Conservation (phyloP, 2,113 vertebrate genomes). For the Condylura cristata region DNA sequence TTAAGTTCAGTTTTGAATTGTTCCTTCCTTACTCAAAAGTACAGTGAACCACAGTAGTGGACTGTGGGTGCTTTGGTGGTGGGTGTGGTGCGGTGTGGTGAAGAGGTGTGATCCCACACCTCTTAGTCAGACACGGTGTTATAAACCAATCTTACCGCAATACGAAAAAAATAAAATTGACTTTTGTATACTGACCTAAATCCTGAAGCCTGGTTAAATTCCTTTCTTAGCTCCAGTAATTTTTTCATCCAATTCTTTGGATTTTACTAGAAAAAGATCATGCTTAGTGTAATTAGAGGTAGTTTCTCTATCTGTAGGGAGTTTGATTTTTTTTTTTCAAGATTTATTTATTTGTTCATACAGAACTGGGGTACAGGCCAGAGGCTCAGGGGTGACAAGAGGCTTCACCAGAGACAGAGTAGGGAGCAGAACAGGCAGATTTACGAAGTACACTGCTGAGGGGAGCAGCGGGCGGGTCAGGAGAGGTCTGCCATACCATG, state of each 20-base stretch:
- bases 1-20: neutral
- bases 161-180: neutral
- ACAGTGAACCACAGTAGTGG: neutral
- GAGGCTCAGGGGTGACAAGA: too few relatives aligned
- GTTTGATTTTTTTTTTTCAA: constrained; percentile 33
- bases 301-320: neutral
- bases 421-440: too few relatives aligned
- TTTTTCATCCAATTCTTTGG: neutral
- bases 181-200: neutral
- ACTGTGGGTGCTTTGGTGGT: too few relatives aligned
- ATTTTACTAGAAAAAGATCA: neutral
- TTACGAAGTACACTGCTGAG: too few relatives aligned
- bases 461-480: too few relatives aligned
- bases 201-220: neutral
- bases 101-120: neutral
- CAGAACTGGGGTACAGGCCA: too few relatives aligned
- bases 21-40: neutral
- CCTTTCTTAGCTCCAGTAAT: neutral
- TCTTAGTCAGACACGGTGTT: too few relatives aligned
- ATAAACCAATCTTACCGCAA: too few relatives aligned
- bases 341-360: too few relatives aligned
- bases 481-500: too few relatives aligned
- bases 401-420: too few relatives aligned
- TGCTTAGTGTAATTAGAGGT: neutral
- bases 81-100: neutral